A percentile compares a stretch with the other conserved stretches of the same genome.
phyloP scores from a whole-genome alignment of 2,888 invertebrate genomes.

The Girardia tigrina region DNA sequence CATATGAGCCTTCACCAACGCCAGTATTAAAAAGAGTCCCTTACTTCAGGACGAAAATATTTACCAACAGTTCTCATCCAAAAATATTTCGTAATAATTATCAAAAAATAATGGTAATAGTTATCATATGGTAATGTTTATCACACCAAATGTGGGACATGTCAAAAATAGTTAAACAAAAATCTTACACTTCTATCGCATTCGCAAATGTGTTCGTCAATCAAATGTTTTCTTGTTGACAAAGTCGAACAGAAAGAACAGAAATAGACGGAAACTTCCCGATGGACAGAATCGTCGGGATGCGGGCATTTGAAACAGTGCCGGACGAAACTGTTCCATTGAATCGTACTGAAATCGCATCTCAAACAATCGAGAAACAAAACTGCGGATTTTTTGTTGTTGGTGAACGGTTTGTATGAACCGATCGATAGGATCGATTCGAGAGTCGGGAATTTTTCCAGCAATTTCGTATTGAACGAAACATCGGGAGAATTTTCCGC shows the following conservation, averaged over 20 bases:
- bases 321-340: constrained; percentile 26
- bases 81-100: too few relatives aligned
- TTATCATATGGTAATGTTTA: too few relatives aligned
- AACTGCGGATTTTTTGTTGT: constrained; percentile 28
- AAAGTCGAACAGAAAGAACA: constrained; percentile 5
- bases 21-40: too few relatives aligned
- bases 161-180: not conserved
- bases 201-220: constrained; percentile 23
- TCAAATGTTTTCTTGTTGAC: constrained; percentile 23
- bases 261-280: not conserved
- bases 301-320: constrained; percentile 4
- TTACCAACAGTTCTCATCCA: too few relatives aligned
- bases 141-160: not conserved
- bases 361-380: constrained; percentile 30
- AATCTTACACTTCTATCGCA: constrained; percentile 13
- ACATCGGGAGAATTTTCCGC: constrained; percentile 19
- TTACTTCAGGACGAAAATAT: too few relatives aligned
- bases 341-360: constrained; percentile 33
- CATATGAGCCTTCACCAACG: too few relatives aligned
- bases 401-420: not conserved
- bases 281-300: not conserved
- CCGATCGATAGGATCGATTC: constrained; percentile 1
- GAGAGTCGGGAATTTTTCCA: constrained; percentile 2
- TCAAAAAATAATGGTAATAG: too few relatives aligned
- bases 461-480: not conserved